phyloP scores from a whole-genome alignment of 2,888 invertebrate genomes.

The Gnatocerus cornutus region DNA sequence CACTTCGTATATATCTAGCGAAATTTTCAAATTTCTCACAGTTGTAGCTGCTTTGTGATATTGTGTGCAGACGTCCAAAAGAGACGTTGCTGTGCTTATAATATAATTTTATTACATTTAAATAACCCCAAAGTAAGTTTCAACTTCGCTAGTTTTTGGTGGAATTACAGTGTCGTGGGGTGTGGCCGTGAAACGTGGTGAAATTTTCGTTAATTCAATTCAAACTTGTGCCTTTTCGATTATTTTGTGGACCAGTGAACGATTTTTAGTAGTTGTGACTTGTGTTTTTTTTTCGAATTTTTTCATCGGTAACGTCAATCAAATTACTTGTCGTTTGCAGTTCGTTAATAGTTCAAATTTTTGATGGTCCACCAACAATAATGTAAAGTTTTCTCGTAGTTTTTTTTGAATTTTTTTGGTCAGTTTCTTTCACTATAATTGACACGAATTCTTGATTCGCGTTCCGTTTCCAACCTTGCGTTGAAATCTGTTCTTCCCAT shows the following conservation, averaged over 20 bases:
- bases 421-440: no score
- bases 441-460: no score
- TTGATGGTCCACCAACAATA: no score
- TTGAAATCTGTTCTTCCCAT: background rate
- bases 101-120: conserved; percentile 16
- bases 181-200: conserved; percentile 29
- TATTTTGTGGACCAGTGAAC: no score
- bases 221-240: no score
- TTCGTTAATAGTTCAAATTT: no score
- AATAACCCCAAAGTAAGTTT: conserved; percentile 34
- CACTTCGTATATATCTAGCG: conserved; percentile 73
- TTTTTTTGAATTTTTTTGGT: background rate
- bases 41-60: conserved; percentile 66
- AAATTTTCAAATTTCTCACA: conserved; percentile 64
- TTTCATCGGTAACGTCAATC: no score
- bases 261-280: no score
- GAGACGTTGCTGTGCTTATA: conserved; percentile 27
- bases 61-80: conserved; percentile 53
- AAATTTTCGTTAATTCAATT: background rate
- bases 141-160: background rate
- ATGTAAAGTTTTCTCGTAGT: background rate
- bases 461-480: no score
- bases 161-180: conserved; percentile 55
- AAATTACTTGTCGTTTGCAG: no score
- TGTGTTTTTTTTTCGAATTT: no score